phyloP scores from a whole-genome alignment of 2,888 invertebrate species.

The Nymphalis urticae region DNA sequence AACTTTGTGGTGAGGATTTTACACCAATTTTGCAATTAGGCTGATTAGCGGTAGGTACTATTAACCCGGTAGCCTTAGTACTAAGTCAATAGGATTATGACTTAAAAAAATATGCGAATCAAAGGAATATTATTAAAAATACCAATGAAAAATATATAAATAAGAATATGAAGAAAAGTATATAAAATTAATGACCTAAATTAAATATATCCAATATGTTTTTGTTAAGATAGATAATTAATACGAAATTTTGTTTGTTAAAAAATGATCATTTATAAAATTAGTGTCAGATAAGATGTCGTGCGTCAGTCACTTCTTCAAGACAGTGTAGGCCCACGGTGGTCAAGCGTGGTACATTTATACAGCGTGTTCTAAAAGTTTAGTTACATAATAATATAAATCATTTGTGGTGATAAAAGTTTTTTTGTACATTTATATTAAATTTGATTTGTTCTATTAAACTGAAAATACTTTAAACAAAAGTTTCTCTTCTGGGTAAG shows the following conservation, averaged over 20 bases:
- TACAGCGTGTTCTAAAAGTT: conserved; percentile 45
- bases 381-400: background rate
- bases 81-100: too few species aligned
- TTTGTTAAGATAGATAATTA: conserved; percentile 14
- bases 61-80: too few species aligned
- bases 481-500: background rate
- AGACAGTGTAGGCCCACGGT: conserved; percentile 34
- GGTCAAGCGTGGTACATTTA: conserved; percentile 49
- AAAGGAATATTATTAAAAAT: too few species aligned
- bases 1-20: too few species aligned
- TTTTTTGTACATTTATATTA: background rate
- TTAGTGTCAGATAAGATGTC: conserved; percentile 16
- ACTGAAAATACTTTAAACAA: too few species aligned
- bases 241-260: conserved; percentile 2
- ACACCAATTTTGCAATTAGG: too few species aligned
- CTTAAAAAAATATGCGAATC: too few species aligned
- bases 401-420: background rate
- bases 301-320: conserved; percentile 22
- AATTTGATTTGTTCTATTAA: too few species aligned
- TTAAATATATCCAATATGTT: background rate
- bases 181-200: too few species aligned
- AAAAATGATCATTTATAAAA: conserved; percentile 14
- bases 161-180: too few species aligned
- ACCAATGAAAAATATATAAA: too few species aligned
- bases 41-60: too few species aligned